These are phyloP conservation scores for Diadumene lineata DNA, from an alignment of 92 coral and sea anemone species.

Conservation along the genomic window DNA sequence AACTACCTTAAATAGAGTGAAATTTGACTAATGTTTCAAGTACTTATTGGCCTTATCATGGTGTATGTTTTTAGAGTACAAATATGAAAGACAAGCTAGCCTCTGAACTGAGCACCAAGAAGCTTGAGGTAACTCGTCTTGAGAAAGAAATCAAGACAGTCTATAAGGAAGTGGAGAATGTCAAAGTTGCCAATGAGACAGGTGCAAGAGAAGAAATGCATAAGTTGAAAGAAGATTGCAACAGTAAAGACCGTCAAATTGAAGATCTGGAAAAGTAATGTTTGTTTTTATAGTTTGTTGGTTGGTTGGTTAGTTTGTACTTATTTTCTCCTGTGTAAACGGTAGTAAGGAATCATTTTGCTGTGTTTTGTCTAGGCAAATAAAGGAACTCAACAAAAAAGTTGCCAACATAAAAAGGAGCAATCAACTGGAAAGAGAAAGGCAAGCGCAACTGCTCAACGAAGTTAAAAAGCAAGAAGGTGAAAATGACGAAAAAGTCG, in stretches of 20 bases:
- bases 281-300: background rate
- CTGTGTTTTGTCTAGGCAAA: too few relatives aligned
- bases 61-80: conserved; percentile 40
- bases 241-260: conserved; percentile 72
- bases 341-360: too few relatives aligned
- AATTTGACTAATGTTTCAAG: too few relatives aligned
- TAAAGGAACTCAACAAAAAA: conserved; percentile 92
- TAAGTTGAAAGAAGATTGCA: conserved; percentile 52
- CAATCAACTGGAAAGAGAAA: conserved; percentile 94
- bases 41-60: too few relatives aligned
- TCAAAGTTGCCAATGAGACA: conserved; percentile 49
- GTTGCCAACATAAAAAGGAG: conserved; percentile 78
- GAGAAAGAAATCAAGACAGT: conserved; percentile 78
- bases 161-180: conserved; percentile 45
- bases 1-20: too few relatives aligned
- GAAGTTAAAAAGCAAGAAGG: conserved; percentile 91
- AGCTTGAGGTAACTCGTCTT: conserved; percentile 67
- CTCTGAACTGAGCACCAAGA: conserved; percentile 70
- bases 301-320: too few relatives aligned
- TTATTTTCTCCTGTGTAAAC: too few relatives aligned
- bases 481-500: conserved; percentile 73
- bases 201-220: conserved; percentile 49
- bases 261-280: conserved; percentile 86
- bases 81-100: conserved; percentile 54
- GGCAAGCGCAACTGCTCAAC: conserved; percentile 85